Percentiles rank a stretch among this genome's conserved stretches.
These are phyloP conservation scores for Schlechtendalia chinensis DNA, from an alignment of 1,140 invertebrate genomes.

Conservation along the genomic window DNA sequence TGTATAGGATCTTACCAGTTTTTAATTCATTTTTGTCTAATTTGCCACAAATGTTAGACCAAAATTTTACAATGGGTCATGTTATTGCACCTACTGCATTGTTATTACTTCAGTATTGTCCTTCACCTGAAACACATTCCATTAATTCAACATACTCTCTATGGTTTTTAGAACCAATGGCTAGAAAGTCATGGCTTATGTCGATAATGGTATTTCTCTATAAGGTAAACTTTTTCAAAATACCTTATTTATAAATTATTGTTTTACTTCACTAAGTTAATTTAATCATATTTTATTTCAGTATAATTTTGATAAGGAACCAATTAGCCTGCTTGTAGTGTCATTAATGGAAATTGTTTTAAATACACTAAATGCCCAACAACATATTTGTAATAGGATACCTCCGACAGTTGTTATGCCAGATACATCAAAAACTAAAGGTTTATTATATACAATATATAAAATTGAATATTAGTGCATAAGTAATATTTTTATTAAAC, in stretches of 20 bases:
- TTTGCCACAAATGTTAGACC: conserved; percentile 87
- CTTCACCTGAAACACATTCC: conserved; percentile 64
- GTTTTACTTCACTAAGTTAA: not conserved
- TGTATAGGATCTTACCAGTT: conserved; percentile 76
- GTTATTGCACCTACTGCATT: conserved; percentile 81
- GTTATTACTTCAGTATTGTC: conserved; percentile 82
- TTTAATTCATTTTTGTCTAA: conserved; percentile 95
- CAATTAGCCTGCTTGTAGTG: conserved; percentile 75
- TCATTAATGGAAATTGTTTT: conserved; percentile 86
- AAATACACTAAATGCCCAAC: conserved; percentile 87
- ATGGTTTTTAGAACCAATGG: conserved; percentile 81
- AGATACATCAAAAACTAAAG: conserved; percentile 62
- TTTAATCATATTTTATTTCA: conserved; percentile 57
- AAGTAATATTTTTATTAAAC: not conserved
- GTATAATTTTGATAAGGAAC: conserved; percentile 88
- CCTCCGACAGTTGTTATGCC: conserved; percentile 74
- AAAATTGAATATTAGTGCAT: not conserved
- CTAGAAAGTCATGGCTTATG: conserved; percentile 87
- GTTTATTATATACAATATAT: conserved; percentile 57
- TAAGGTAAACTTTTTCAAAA: conserved; percentile 68
- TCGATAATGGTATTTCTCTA: conserved; percentile 92
- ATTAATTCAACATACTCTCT: conserved; percentile 72
- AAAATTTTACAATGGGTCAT: conserved; percentile 88
- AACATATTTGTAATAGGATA: conserved; percentile 80
- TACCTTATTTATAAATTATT: conserved; percentile 2